Percentiles rank a stretch among this genome's conserved stretches.
Evolutionary conservation across 2,888 invertebrate species (phyloP).

Genomic region (Drosophila mimetica): DNA sequence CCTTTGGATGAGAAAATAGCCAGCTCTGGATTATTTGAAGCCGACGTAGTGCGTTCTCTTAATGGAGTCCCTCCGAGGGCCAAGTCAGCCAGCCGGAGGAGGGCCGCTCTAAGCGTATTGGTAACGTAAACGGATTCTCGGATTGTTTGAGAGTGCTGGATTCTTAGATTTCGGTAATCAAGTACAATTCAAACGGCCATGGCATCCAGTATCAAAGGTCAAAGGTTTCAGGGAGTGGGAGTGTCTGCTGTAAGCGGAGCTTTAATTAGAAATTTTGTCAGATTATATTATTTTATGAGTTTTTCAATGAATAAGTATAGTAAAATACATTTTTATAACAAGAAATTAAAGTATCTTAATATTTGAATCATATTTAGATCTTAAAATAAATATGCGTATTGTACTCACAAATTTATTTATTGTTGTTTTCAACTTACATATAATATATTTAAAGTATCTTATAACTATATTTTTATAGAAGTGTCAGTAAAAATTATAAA

Average conservation of each 20-base stretch:
- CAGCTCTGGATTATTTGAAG: conserved; percentile 47
- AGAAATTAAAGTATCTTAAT: too few relatives aligned
- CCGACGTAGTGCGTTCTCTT: conserved; percentile 51
- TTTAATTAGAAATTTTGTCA: background rate
- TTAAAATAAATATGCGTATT: too few relatives aligned
- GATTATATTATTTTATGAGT: too few relatives aligned
- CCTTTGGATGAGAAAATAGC: conserved; percentile 47
- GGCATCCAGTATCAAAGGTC: background rate
- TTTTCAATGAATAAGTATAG: too few relatives aligned
- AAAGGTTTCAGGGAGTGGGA: background rate
- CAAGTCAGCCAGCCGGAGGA: conserved; percentile 1
- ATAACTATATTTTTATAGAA: too few relatives aligned
- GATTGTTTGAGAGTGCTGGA: conserved; percentile 11
- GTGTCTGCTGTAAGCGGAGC: background rate
- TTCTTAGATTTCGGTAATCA: conserved; percentile 13
- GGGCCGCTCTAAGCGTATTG: conserved; percentile 29
- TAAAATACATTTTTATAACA: too few relatives aligned
- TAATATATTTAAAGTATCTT: too few relatives aligned
- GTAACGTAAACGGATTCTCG: conserved; percentile 25
- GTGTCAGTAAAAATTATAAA: too few relatives aligned
- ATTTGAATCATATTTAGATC: too few relatives aligned
- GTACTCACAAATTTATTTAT: too few relatives aligned
- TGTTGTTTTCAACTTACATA: too few relatives aligned
- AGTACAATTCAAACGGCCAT: background rate
- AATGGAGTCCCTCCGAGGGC: conserved; percentile 30